Evolutionary conservation across 2,888 invertebrate genomes (phyloP), one percentile per base, ranked within the genome.

Genomic region (Seladonia tumulorum): DNA sequence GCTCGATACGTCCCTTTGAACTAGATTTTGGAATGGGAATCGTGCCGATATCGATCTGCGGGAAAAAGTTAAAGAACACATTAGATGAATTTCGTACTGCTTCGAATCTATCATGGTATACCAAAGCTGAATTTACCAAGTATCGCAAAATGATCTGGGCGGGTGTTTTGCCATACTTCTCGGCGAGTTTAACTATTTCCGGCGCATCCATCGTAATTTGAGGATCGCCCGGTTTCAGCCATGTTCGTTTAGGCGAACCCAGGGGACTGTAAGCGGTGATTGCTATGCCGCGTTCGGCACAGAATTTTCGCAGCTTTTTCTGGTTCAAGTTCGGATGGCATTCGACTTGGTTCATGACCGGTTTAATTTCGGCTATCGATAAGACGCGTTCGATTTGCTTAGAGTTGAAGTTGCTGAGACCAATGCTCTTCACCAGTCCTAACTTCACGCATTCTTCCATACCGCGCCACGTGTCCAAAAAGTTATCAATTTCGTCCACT

Each of bases 401-500:
- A 22, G 95, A 95, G 93, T 97, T 98, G 93, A 98, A 98, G 94
- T 98, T 98, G 68, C 98, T 98, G 0, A 98, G 93, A 0, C 98
- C 98, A 84, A 98, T 97, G 57, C 97, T 97, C 90, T 96, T 96
- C 0, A 96, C 95, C 18, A 97, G 94, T 0, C 97, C 97, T 68
- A 96, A 91, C 45, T 96, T 94, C 53, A 96, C 96, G 45, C 97
- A 96, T 70, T 97, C 96, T 92, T 97, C 97, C 97, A 98, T 96
- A 3, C 96, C 97, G 89, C 96, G 94, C 97, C 97, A 97, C 0
- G 97, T 97, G 88, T 97, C 98, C 22, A 77, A 8, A 25, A 81
- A 91, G 68, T 89, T 88, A 0, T n/a, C 74, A 4, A 45, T 0
- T 35, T 57, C 74, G 8, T 35, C 35, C 45, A 77, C 3, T 0